Percentiles rank a stretch among this genome's conserved stretches.
Conservation (phyloP, 2,113 vertebrate species). For the Petroica traversi region DNA sequence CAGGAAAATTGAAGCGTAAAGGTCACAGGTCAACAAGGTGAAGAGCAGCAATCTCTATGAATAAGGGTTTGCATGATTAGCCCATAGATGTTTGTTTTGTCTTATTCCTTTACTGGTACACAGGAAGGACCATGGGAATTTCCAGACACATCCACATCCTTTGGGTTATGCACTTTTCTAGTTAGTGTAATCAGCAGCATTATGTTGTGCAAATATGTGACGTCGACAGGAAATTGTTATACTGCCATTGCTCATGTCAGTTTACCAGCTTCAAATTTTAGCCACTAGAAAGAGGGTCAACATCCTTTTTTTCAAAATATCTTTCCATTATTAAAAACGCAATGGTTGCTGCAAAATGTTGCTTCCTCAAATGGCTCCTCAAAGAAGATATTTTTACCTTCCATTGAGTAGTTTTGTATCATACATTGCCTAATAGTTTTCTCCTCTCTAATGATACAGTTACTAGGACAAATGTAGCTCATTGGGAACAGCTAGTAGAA, state of each 20-base stretch:
- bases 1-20: not conserved
- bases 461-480: not conserved
- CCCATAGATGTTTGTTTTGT: not conserved
- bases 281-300: conserved; percentile 38
- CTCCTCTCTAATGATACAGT: not conserved
- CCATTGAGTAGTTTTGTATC: not conserved
- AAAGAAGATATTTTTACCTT: not conserved
- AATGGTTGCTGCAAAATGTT: not conserved
- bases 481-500: not conserved
- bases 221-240: conserved; percentile 51
- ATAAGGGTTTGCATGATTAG: not conserved
- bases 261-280: not conserved
- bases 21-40: not conserved
- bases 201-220: conserved; percentile 43
- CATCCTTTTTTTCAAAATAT: conserved; percentile 38
- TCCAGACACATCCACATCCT: conserved; percentile 25
- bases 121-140: conserved; percentile 42
- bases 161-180: not conserved
- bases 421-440: not conserved
- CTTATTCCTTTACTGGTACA: not conserved
- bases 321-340: not conserved
- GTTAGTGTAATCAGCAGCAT: not conserved
- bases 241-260: not conserved
- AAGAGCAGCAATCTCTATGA: not conserved
- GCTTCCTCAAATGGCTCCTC: not conserved